Base-by-base conservation (phyloP, 2,888 invertebrate species). In the Polyommatus iphigenia region DNA sequence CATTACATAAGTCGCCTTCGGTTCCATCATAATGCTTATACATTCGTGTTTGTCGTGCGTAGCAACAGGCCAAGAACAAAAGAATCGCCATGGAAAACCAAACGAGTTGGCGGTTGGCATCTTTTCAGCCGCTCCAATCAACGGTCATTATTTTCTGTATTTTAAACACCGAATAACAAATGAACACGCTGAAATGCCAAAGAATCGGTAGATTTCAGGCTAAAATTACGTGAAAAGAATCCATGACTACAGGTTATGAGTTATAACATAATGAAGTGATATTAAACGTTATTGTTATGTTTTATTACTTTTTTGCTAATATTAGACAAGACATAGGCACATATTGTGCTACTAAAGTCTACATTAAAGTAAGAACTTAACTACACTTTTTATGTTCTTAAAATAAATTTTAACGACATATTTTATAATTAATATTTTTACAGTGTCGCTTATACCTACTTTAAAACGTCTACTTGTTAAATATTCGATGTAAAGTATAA, bases 71-170 rank as follows among this genome's bases (percentile, higher is more conserved):
- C 24, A 46, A 54, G 6, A 46, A 75, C 73, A 73, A 73, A 73
- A 73, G 73, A 73, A 50, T 72, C 72, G 41, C 72, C 46, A 75
- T 50, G 75, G 75, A 75, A 54, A 54, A 29, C 15, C 7, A 24
- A 75, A 75, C 7, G 75, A 18, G 24, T 24, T 50, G 41, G 24
- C 24, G 50, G 46, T 20, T 73, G 73, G 73, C 73, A 24, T 75
- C 75, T 54, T 54, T 54, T 54, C 29, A 75, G 75, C 15, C 13
- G 15, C 18, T 73, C 73, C 73, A 73, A 67, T 29, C 15, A 73
- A 24, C 73, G 73, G 2, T 67, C 13, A 73, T 72, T 41, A 72
- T 73, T 50, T 13, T 15, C 24, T 73, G 50, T 46, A 50, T 75
- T 50, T 54, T 75, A 7, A 54, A 75, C 50, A 46, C 10, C 20